Conservation (phyloP, 2,888 invertebrate species). For the Alentia gelatinosa region DNA sequence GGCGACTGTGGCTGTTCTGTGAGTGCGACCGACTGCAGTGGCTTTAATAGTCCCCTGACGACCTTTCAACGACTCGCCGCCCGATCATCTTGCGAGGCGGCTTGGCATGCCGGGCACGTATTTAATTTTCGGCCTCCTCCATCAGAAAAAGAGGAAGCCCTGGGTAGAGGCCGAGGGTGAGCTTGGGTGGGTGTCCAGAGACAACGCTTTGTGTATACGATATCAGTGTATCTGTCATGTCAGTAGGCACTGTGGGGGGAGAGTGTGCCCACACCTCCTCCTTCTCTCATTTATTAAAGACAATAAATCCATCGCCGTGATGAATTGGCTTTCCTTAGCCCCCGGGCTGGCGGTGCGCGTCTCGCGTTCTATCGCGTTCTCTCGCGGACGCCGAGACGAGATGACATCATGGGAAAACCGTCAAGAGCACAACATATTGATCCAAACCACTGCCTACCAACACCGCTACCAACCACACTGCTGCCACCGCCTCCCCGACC, state of each 20-base stretch:
- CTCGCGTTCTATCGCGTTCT: neutral
- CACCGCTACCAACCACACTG: neutral
- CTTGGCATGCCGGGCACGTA: conserved; percentile 32
- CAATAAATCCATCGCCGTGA: conserved; percentile 16
- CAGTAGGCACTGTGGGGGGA: neutral
- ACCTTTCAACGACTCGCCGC: neutral
- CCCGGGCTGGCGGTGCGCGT: neutral
- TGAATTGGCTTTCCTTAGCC: neutral
- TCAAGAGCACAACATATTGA: conserved; percentile 36
- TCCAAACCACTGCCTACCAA: neutral
- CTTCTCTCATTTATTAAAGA: conserved; percentile 15
- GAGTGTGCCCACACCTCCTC: neutral
- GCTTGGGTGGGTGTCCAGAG: neutral
- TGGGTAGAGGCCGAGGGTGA: neutral
- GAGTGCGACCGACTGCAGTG: neutral
- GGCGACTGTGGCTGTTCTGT: neutral
- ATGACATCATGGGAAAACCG: conserved; percentile 39
- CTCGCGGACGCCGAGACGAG: conserved; percentile 8
- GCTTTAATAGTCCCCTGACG: neutral
- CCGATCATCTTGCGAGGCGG: neutral
- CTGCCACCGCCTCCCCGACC: neutral
- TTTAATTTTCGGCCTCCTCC: conserved; percentile 20
- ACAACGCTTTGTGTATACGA: neutral
- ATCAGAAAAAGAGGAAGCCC: neutral
- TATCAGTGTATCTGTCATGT: neutral